These are phyloP conservation scores for Dryadula phaetusa DNA, from an alignment of 2,888 invertebrate species.

Conservation along the genomic window DNA sequence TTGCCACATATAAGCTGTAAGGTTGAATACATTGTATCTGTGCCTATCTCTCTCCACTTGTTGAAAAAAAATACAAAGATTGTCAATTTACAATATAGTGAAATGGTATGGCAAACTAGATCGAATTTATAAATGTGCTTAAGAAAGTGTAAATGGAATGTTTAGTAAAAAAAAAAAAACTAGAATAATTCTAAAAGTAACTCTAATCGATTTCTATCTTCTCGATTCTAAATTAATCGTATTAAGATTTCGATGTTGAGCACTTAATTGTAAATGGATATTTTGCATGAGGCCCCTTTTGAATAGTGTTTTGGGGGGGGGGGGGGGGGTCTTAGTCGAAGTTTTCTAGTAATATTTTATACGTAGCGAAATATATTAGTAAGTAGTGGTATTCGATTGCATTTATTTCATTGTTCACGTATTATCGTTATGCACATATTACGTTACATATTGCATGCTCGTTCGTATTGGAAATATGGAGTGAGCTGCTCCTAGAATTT, in stretches of 20 bases:
- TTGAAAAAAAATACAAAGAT: conserved; percentile 3
- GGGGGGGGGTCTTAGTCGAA: too few species aligned
- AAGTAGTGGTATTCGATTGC: conserved; percentile 22
- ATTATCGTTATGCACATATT: conserved; percentile 31
- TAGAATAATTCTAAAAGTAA: conserved; percentile 1
- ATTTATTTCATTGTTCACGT: conserved; percentile 23
- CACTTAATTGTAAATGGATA: conserved; percentile 19
- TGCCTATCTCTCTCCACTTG: background rate
- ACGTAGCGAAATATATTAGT: conserved; percentile 24
- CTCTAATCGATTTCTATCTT: conserved; percentile 14
- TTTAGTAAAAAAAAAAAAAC: conserved; percentile 9
- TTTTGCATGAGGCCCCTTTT: conserved; percentile 21
- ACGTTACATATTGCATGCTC: conserved; percentile 33
- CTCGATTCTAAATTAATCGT: conserved; percentile 16
- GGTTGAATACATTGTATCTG: background rate
- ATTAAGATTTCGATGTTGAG: conserved; percentile 19
- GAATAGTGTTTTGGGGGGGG: background rate
- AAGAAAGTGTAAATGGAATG: conserved; percentile 28
- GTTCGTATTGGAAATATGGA: conserved; percentile 24
- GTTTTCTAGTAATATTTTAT: conserved; percentile 28
- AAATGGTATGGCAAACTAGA: conserved; percentile 21
- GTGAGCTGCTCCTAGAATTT: conserved; percentile 14
- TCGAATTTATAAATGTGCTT: conserved; percentile 36
- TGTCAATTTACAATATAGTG: conserved; percentile 22
- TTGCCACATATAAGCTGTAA: background rate